Evolutionary conservation across 2,888 invertebrate species (phyloP).

Genomic region (Oegoconia quadripuncta): DNA sequence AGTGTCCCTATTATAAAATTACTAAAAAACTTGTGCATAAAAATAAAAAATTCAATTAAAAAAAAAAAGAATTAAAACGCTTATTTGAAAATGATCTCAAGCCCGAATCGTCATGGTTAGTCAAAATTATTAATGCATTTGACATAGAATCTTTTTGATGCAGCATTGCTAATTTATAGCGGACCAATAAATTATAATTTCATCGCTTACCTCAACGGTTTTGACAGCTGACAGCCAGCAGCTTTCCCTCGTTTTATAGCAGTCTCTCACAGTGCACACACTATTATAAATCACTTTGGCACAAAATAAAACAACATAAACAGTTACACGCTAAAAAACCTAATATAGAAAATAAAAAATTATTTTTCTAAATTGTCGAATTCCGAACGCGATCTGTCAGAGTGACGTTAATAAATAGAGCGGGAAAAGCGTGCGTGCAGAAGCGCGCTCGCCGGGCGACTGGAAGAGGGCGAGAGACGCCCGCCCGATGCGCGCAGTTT

Average conservation of each 20-base stretch:
- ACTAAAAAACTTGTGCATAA: no score
- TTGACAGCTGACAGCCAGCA: slow-evolving; percentile 61
- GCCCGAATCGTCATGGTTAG: no score
- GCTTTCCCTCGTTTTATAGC: slow-evolving; percentile 40
- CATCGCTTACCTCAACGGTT: slow-evolving; percentile 58
- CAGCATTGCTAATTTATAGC: slow-evolving; percentile 9
- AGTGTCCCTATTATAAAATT: no score
- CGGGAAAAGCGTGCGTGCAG: slow-evolving; percentile 37
- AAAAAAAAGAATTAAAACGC: no score
- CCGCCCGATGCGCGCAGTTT: slow-evolving; percentile 34
- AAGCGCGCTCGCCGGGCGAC: slow-evolving; percentile 35
- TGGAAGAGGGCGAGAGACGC: slow-evolving; percentile 47
- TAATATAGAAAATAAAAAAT: slow-evolving; percentile 18
- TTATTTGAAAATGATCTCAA: no score
- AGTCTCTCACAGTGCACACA: slow-evolving; percentile 42
- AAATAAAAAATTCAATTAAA: no score
- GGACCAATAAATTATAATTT: slow-evolving; percentile 34
- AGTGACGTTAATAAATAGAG: slow-evolving; percentile 22
- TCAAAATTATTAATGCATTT: no score
- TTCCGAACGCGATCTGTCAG: slow-evolving; percentile 37
- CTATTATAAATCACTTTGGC: slow-evolving; percentile 38
- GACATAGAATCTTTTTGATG: neutral
- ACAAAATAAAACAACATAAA: slow-evolving; percentile 18
- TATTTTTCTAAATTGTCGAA: slow-evolving; percentile 18
- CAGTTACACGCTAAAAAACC: slow-evolving; percentile 1